These are phyloP conservation scores for Steinernema feltiae DNA, from an alignment of 1,140 invertebrate genomes.

Conservation along the genomic window DNA sequence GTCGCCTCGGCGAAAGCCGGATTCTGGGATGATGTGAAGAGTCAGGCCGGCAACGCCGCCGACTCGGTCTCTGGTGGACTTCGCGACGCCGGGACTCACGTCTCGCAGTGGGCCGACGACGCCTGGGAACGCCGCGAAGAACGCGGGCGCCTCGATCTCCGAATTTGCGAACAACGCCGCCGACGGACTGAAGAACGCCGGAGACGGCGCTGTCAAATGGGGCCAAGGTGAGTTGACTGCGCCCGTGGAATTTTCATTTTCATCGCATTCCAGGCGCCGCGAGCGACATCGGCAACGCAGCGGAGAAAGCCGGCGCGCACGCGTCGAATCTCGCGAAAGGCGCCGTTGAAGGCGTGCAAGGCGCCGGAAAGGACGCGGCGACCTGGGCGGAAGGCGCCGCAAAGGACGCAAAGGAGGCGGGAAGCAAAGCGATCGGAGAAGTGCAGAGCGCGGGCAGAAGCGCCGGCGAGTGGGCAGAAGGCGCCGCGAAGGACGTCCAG, in stretches of 20 bases:
- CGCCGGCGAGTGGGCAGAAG: not conserved
- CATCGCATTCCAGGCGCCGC: no score
- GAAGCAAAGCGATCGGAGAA: not conserved
- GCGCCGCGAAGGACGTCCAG: not conserved
- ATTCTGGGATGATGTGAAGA: slow-evolving; percentile 3
- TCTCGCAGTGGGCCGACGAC: not conserved
- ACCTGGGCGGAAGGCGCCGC: not conserved
- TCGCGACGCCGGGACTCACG: not conserved
- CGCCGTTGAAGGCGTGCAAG: not conserved
- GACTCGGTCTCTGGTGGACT: not conserved
- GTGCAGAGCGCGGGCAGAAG: not conserved
- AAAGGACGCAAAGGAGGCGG: not conserved
- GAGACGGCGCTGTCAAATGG: not conserved
- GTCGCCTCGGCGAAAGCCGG: not conserved
- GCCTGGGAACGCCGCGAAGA: not conserved
- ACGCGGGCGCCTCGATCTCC: not conserved
- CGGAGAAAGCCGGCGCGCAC: not conserved
- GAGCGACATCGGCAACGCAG: not conserved
- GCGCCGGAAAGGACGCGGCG: not conserved
- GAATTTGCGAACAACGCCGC: not conserved
- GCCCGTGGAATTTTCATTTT: no score
- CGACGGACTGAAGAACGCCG: not conserved
- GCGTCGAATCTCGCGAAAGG: not conserved
- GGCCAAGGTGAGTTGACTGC: not conserved
- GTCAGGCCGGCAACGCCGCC: not conserved